Base-by-base conservation (phyloP, 1,140 invertebrate species). In the Sarcophaga peregrina region DNA sequence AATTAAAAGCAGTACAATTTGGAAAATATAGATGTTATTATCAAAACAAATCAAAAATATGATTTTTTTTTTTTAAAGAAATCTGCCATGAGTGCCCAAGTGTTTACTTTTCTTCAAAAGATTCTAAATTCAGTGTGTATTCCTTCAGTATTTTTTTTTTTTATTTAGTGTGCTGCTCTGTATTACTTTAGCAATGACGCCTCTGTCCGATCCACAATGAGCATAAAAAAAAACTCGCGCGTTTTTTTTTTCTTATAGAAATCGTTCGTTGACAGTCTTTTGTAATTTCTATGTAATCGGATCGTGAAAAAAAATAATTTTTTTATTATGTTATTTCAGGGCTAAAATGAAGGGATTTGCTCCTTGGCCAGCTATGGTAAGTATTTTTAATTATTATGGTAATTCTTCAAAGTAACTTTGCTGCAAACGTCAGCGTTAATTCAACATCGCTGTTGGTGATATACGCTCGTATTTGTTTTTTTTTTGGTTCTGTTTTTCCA, bases 321-420 rank as follows among this genome's bases (percentile, higher is more conserved):
- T 20, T 91, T 86, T 92, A 37, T 37, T 37, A 37, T 37, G 25
- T 91, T 91, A 90, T 95, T 95, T 88, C 93, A 97, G 96, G 96
- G 96, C 96, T 25, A 97, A 97, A 93, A 97, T 97, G 96, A 97
- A 97, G 93, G 96, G 96, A 87, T 98, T 96, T 92, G 95, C 96
- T 83, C 95, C 96, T 84, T 98, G 97, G 97, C 96, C 97, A 68
- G 96, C 95, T 91, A 95, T 95, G 94, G 96, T 98, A 94, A 95
- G 95, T 94, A 86, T 89, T 83, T 83, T 78, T 82, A 86, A 17
- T 82, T 85, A 84, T 85, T 68, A 68, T 68, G 15, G 15, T 68
- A 37, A 37, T 68, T 68, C 9, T 17, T 20, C 15, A 78, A 20
- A 78, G 9, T 52, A 45, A 5, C 17, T 10, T 78, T 50, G 75